Percentiles rank a stretch among this genome's conserved stretches.
Conservation (phyloP, 2,797 vertebrate species). For the Channa striata region DNA sequence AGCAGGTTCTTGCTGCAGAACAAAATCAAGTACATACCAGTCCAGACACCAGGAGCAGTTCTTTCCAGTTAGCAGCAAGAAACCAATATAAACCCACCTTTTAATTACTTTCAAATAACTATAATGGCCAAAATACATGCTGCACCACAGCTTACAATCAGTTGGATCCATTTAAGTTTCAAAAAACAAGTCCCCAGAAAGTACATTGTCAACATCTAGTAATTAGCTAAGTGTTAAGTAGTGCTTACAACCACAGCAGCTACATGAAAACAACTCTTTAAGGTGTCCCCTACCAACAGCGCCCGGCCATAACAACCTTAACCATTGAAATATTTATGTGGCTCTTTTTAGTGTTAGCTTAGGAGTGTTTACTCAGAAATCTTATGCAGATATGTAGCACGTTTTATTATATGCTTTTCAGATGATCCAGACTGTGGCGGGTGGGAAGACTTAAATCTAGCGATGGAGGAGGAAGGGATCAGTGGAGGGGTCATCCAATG, state of each 20-base stretch:
- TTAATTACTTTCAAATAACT: slow-evolving; percentile 32
- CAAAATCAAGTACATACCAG: neutral
- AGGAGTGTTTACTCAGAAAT: slow-evolving; percentile 10
- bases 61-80: slow-evolving; percentile 7
- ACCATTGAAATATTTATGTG: slow-evolving; percentile 66
- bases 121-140: slow-evolving; percentile 36
- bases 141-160: slow-evolving; percentile 25
- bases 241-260: slow-evolving; percentile 36
- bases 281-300: slow-evolving; percentile 29
- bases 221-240: slow-evolving; percentile 50
- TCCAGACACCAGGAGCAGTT: slow-evolving; percentile 1
- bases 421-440: slow-evolving; percentile 6
- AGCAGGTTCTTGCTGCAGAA: neutral
- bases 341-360: slow-evolving; percentile 30
- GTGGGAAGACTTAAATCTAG: slow-evolving; percentile 51
- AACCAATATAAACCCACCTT: neutral
- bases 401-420: too few relatives aligned
- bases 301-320: slow-evolving; percentile 50
- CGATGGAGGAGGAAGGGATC: slow-evolving; percentile 45
- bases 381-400: too few relatives aligned
- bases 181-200: slow-evolving; percentile 38
- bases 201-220: slow-evolving; percentile 45
- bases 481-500: slow-evolving; percentile 52
- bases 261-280: slow-evolving; percentile 38
- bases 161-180: slow-evolving; percentile 43